phyloP scores from a whole-genome alignment of 2,113 vertebrate genomes.

The Pristiophorus japonicus region DNA sequence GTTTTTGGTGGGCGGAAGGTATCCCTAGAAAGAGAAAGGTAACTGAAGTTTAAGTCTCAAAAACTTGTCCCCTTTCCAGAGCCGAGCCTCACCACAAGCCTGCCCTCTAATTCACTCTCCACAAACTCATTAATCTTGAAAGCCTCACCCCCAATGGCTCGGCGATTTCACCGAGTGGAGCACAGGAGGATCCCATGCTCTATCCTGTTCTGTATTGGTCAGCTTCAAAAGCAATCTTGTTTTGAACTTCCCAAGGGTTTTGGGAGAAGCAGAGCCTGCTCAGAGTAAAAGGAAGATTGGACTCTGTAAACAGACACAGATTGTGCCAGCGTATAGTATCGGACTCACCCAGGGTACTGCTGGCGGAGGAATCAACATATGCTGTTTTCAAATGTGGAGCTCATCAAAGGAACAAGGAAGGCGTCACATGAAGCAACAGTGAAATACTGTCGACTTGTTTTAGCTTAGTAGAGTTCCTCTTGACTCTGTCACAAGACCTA shows the following conservation, averaged over 20 bases:
- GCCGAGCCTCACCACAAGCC: not conserved
- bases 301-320: not conserved
- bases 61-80: not conserved
- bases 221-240: too few relatives aligned
- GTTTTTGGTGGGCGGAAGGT: constrained; percentile 62
- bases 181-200: not conserved
- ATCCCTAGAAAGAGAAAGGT: constrained; percentile 51
- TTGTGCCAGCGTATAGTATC: not conserved
- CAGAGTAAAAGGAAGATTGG: not conserved
- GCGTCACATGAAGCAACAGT: not conserved
- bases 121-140: too few relatives aligned
- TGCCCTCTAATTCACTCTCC: not conserved
- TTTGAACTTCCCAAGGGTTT: not conserved
- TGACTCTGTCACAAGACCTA: not conserved
- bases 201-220: not conserved
- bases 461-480: not conserved
- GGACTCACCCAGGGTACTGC: not conserved
- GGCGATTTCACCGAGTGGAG: not conserved
- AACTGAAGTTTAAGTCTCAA: too few relatives aligned
- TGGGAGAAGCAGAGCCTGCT: not conserved
- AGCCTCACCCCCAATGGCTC: not conserved
- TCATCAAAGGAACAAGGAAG: not conserved
- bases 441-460: not conserved
- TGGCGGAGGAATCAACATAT: not conserved
- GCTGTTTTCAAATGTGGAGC: not conserved